A percentile compares a stretch with the other conserved stretches of the same genome.
Conservation (phyloP, 2,113 vertebrate species). For the Cariama cristata region DNA sequence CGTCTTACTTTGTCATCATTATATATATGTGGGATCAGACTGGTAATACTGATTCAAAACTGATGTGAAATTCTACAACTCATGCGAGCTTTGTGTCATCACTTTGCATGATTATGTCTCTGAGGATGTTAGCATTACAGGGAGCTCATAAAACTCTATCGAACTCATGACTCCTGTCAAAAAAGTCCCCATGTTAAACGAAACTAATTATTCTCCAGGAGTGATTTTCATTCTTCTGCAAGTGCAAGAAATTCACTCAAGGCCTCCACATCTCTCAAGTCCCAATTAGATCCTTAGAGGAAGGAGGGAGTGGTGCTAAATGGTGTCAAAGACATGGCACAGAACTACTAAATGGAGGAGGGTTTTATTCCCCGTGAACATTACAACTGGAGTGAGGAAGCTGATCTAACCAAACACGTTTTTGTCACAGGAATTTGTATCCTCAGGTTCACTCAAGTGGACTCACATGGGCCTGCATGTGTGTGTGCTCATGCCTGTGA, state of each 20-base stretch:
- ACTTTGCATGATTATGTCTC: not conserved
- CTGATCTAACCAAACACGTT: not conserved
- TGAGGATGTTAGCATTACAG: not conserved
- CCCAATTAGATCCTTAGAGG: not conserved
- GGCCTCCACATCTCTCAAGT: not conserved
- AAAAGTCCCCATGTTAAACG: not conserved
- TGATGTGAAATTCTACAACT: not conserved
- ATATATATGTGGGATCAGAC: not conserved
- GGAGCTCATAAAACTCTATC: not conserved
- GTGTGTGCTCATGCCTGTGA: not conserved
- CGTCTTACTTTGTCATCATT: not conserved
- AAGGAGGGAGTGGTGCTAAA: not conserved
- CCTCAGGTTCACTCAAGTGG: not conserved
- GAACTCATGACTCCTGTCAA: not conserved
- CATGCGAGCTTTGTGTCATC: not conserved
- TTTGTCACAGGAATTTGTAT: not conserved
- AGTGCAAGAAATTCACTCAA: not conserved
- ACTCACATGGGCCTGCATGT: not conserved
- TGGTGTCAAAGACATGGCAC: not conserved
- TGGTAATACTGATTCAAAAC: not conserved
- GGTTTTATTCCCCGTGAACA: not conserved
- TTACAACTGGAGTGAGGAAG: not conserved
- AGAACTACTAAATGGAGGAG: not conserved
- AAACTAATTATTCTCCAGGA: not conserved
- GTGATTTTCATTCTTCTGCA: not conserved